Percentiles rank a stretch among this genome's conserved stretches.
phyloP scores from a whole-genome alignment of 2,113 vertebrate genomes.

The Gila orcuttii region DNA sequence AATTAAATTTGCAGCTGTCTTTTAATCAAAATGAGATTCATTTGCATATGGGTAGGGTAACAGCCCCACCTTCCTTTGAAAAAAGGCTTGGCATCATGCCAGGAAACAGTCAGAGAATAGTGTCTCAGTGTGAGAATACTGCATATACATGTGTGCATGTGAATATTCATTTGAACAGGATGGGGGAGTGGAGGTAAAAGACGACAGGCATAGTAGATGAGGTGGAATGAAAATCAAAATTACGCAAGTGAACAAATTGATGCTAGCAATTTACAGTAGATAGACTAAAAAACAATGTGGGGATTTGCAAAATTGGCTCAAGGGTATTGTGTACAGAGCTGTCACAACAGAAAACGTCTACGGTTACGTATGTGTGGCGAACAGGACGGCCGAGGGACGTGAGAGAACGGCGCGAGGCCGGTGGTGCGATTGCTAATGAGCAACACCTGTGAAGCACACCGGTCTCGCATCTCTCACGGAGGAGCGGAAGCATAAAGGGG shows the following conservation, averaged over 20 bases:
- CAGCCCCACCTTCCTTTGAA: conserved; percentile 48
- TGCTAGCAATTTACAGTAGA: conserved; percentile 60
- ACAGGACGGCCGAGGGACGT: too few species aligned
- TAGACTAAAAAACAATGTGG: conserved; percentile 62
- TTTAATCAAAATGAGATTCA: conserved; percentile 76
- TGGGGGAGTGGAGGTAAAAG: conserved; percentile 52
- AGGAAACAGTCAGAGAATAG: conserved; percentile 43
- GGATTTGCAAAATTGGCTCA: conserved; percentile 53
- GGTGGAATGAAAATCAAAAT: conserved; percentile 66
- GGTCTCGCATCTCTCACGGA: too few species aligned
- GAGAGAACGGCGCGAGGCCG: too few species aligned
- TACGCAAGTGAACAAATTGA: conserved; percentile 68
- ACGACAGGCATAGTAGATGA: conserved; percentile 54
- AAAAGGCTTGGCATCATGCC: conserved; percentile 62
- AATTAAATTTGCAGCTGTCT: conserved; percentile 71
- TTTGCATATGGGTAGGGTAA: conserved; percentile 64
- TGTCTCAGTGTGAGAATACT: conserved; percentile 37
- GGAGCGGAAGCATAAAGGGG: too few species aligned
- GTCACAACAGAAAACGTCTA: not conserved
- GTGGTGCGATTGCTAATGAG: too few species aligned
- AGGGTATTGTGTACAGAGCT: conserved; percentile 56
- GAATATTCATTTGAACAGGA: not conserved
- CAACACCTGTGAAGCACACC: too few species aligned
- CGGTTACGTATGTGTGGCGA: too few species aligned
- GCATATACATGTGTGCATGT: conserved; percentile 30